Evolutionary conservation across 2,797 vertebrate genomes (phyloP).

Genomic region (Chaenodraco wilsoni): DNA sequence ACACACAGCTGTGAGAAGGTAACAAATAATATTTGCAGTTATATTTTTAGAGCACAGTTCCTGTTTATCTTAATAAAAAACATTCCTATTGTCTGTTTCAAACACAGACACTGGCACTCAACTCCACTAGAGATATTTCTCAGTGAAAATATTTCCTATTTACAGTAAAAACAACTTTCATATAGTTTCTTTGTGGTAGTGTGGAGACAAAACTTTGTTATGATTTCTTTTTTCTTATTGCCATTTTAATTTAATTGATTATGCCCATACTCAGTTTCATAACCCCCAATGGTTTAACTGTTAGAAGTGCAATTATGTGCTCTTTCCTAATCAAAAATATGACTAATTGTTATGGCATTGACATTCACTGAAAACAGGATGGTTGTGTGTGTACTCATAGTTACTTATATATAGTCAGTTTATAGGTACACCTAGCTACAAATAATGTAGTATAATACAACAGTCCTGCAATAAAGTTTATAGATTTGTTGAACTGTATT

Average conservation of each 20-base stretch:
- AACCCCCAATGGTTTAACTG: neutral
- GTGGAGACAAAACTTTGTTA: neutral
- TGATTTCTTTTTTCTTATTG: neutral
- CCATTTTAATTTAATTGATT: neutral
- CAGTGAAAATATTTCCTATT: neutral
- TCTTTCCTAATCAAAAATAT: too few species aligned
- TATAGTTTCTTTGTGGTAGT: neutral
- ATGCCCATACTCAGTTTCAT: neutral
- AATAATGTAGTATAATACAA: too few species aligned
- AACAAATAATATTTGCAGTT: conserved; percentile 2
- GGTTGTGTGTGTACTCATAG: neutral
- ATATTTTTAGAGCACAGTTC: conserved; percentile 3
- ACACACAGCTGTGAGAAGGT: neutral
- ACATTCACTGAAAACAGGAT: neutral
- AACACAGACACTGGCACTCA: conserved; percentile 6
- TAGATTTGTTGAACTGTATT: neutral
- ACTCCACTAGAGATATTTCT: neutral
- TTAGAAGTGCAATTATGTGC: neutral
- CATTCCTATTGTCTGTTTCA: conserved; percentile 4
- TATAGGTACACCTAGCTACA: neutral
- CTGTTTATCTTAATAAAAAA: neutral
- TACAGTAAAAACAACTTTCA: neutral
- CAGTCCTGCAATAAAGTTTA: neutral
- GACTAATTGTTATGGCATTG: too few species aligned
- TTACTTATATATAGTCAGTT: neutral